Percentiles rank a stretch among this genome's conserved stretches.
Conservation (phyloP, 2,888 invertebrate genomes). For the Lottia gigantea region DNA sequence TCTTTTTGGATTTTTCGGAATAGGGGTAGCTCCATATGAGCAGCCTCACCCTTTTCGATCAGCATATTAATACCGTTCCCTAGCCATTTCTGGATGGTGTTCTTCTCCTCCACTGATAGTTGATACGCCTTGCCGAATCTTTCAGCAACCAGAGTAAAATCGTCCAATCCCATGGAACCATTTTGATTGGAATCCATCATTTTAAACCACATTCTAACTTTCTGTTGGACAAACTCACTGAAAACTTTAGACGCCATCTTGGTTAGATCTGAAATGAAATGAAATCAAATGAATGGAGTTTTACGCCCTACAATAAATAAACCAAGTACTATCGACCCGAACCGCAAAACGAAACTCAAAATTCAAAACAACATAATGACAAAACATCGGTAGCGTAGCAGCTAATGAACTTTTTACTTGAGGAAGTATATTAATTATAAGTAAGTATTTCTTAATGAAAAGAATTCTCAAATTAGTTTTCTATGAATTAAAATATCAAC, state of each 20-base stretch:
- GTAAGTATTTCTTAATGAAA: too few species aligned
- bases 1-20: slow-evolving; percentile 35
- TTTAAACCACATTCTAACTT: slow-evolving; percentile 48
- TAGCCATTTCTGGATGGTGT: slow-evolving; percentile 42
- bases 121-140: slow-evolving; percentile 42
- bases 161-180: slow-evolving; percentile 39
- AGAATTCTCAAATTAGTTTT: too few species aligned
- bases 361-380: too few species aligned
- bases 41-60: slow-evolving; percentile 18
- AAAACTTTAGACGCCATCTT: slow-evolving; percentile 10
- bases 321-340: too few species aligned
- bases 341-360: too few species aligned
- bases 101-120: slow-evolving; percentile 34
- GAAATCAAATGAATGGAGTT: too few species aligned
- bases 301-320: too few species aligned
- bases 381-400: too few species aligned
- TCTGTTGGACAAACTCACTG: slow-evolving; percentile 34
- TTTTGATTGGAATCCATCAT: slow-evolving; percentile 46
- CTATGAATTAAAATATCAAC: too few species aligned
- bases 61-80: slow-evolving; percentile 44
- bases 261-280: neutral
- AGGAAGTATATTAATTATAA: too few species aligned
- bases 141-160: slow-evolving; percentile 43
- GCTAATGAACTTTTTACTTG: too few species aligned
- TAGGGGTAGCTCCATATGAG: slow-evolving; percentile 25